Base-by-base conservation (phyloP, 2,797 vertebrate species). In the Clarias pachynema region DNA sequence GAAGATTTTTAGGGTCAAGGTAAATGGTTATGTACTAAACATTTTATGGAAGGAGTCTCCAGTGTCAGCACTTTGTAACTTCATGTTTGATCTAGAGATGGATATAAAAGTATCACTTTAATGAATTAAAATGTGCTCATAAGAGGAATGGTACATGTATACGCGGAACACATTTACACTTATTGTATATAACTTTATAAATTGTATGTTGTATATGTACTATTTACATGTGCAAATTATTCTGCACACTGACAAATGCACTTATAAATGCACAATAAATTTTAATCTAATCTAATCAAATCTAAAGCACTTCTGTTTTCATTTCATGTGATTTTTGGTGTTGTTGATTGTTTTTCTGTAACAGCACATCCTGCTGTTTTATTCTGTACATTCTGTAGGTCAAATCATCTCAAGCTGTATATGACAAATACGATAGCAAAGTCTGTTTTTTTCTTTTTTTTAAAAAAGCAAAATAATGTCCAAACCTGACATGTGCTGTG, bases 401-500 rank as follows among this genome's bases (percentile, higher is more conserved):
- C 22, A 31, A 1, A 24, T 1, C 0, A 34, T 31, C 31, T 37
- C 31, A 37, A 62, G 31, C 56, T 56, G 15, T 53, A 53, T 9
- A 8, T 22, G 14, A 29, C 15, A 75, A 31, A 56, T 9, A 56
- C 9, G 15, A 59, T 34, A 2, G 8, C 26, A 12, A 57, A 20
- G 29, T 74, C 24, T 24, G 44, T 9, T 1, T 10, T 31, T 8
- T 9, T 9, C 18, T 8, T 20, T 66, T 4, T 4, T 37, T 15
- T 44, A 44, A 8, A 14, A n/a, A n/a, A n/a, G n/a, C 26, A 57
- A 56, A 57, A 31, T 57, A 37, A 59, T 59, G 7, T 79, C 59
- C 34, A 44, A 79, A 65, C 15, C 15, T n/a, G 31, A 78, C 75
- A 78, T 60, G 8, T 78, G 75, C 75, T 79, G 60, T 65, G 78